phyloP scores from a whole-genome alignment of 2,797 vertebrate genomes.

The Mormyrus proboscirostris region DNA sequence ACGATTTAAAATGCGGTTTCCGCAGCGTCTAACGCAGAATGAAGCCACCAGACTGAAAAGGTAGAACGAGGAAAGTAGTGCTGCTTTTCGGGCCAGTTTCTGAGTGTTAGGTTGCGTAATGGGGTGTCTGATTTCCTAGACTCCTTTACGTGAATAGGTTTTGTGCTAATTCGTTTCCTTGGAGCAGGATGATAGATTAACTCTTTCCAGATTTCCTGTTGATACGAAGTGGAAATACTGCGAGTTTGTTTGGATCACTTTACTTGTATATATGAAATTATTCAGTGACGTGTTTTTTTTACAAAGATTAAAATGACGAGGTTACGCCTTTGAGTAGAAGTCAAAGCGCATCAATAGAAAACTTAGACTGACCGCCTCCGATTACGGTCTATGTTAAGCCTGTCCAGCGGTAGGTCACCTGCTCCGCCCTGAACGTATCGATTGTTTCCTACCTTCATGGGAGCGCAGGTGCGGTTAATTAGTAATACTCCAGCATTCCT shows the following conservation, averaged over 20 bases:
- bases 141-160: constrained; percentile 36
- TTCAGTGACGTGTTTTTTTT: neutral
- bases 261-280: neutral
- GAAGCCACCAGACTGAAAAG: neutral
- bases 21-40: neutral
- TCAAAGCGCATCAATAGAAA: neutral
- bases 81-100: constrained; percentile 21
- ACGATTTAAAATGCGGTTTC: neutral
- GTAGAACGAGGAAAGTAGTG: neutral
- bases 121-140: constrained; percentile 28
- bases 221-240: constrained; percentile 42
- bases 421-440: neutral
- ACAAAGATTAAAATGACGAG: neutral
- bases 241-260: constrained; percentile 22
- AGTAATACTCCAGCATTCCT: constrained; percentile 2
- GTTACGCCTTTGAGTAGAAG: neutral
- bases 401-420: neutral
- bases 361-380: neutral
- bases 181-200: neutral
- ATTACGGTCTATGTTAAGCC: neutral
- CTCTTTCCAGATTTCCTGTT: constrained; percentile 32
- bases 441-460: neutral
- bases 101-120: constrained; percentile 39
- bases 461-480: neutral
- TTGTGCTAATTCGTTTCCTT: constrained; percentile 27